Conservation (phyloP, 2,113 vertebrate genomes). For the Megalops atlanticus region DNA sequence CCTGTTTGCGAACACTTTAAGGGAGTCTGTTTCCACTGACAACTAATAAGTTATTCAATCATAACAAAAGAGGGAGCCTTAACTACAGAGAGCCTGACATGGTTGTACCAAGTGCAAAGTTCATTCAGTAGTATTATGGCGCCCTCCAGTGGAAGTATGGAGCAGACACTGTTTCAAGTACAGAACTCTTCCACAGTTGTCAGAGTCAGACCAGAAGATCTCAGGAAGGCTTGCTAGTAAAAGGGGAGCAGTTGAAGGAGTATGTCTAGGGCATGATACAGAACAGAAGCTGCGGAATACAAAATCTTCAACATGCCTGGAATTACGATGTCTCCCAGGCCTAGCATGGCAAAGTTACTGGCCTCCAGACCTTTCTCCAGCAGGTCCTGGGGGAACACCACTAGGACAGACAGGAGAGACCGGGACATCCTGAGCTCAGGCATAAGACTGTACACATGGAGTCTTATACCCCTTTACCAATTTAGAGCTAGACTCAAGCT, state of each 20-base stretch:
- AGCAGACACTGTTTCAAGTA: neutral
- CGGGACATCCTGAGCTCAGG: too few relatives aligned
- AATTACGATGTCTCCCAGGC: slow-evolving; percentile 95
- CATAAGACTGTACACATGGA: too few relatives aligned
- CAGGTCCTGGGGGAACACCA: slow-evolving; percentile 97
- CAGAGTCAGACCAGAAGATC: too few relatives aligned
- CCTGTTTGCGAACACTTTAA: too few relatives aligned
- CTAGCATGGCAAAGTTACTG: slow-evolving; percentile 96
- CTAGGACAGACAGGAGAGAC: slow-evolving; percentile 54
- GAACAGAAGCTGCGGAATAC: neutral
- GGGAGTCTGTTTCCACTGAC: too few relatives aligned
- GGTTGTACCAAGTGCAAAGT: too few relatives aligned
- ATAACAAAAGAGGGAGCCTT: too few relatives aligned
- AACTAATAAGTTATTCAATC: too few relatives aligned
- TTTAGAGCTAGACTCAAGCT: too few relatives aligned
- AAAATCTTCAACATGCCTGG: slow-evolving; percentile 67
- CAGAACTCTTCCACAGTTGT: too few relatives aligned
- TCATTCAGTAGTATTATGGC: neutral
- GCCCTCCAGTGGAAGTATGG: neutral
- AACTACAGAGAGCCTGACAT: neutral
- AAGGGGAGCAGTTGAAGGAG: neutral
- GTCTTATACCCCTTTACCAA: too few relatives aligned
- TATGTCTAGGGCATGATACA: neutral
- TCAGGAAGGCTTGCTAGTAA: too few relatives aligned
- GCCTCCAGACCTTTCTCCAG: slow-evolving; percentile 89